A percentile compares a stretch with the other conserved stretches of the same genome.
These are phyloP conservation scores for Tiliqua scincoides DNA, from an alignment of 2,113 vertebrate species.

Conservation along the genomic window DNA sequence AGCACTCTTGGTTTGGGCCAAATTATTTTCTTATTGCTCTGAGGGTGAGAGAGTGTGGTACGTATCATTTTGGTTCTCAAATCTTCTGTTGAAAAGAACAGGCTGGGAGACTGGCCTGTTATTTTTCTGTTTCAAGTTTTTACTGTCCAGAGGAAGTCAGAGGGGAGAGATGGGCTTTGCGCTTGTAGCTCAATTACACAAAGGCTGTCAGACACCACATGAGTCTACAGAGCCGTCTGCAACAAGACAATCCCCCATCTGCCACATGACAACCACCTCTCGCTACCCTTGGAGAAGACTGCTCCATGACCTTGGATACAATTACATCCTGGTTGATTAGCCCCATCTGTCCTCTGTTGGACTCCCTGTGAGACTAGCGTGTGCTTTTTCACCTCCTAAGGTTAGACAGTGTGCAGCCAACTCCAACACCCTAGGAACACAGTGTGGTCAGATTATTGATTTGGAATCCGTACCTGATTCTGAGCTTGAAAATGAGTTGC, in stretches of 20 bases:
- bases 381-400: neutral
- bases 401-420: neutral
- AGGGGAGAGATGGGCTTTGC: neutral
- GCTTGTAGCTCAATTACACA: neutral
- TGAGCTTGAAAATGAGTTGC: too few species aligned
- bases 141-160: neutral
- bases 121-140: neutral
- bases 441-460: neutral
- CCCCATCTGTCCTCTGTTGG: conserved; percentile 1
- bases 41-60: neutral
- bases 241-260: neutral
- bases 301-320: neutral
- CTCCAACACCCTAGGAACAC: neutral
- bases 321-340: conserved; percentile 1
- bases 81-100: neutral
- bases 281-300: neutral
- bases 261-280: neutral
- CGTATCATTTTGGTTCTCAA: neutral
- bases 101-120: neutral
- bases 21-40: conserved; percentile 1
- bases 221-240: neutral
- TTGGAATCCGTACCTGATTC: neutral
- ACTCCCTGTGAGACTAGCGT: neutral
- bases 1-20: neutral
- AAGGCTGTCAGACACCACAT: neutral